Evolutionary conservation across 1,140 invertebrate species (phyloP).

Genomic region (Nasonia vitripennis): DNA sequence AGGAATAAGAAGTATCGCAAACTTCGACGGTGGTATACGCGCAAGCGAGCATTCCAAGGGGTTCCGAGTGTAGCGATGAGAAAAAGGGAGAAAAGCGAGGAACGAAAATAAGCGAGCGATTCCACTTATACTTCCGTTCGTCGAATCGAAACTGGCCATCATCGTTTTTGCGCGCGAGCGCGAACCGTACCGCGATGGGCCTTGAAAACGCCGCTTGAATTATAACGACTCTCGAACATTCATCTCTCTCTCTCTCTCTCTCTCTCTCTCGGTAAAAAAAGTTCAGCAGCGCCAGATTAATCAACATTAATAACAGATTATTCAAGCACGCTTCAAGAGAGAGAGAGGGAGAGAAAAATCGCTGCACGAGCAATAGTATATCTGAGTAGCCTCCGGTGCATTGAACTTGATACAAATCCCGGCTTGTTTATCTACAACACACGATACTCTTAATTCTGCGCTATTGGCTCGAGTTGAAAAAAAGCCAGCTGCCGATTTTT

Average conservation of each 20-base stretch:
- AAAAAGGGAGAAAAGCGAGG: conserved; percentile 3
- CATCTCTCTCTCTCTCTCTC: no score
- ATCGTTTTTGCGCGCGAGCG: not conserved
- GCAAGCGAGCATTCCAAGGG: not conserved
- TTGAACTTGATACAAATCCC: not conserved
- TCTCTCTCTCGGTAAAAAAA: not conserved
- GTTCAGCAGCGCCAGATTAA: not conserved
- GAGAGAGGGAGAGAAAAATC: no score
- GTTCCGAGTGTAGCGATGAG: not conserved
- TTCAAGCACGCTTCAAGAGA: not conserved
- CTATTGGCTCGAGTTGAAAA: not conserved
- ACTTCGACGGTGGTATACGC: not conserved
- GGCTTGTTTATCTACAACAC: no score
- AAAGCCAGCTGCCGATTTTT: not conserved
- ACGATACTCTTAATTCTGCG: not conserved
- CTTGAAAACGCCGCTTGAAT: not conserved
- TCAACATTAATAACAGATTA: not conserved
- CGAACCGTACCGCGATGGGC: not conserved
- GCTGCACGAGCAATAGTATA: not conserved
- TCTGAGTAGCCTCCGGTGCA: not conserved
- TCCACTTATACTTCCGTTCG: conserved; percentile 49
- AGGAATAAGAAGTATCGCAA: not conserved
- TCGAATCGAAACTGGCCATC: conserved; percentile 19
- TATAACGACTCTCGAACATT: conserved; percentile 8
- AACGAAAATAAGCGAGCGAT: conserved; percentile 4